Conservation (phyloP, 2,888 invertebrate genomes). For the Acleris holmiana region DNA sequence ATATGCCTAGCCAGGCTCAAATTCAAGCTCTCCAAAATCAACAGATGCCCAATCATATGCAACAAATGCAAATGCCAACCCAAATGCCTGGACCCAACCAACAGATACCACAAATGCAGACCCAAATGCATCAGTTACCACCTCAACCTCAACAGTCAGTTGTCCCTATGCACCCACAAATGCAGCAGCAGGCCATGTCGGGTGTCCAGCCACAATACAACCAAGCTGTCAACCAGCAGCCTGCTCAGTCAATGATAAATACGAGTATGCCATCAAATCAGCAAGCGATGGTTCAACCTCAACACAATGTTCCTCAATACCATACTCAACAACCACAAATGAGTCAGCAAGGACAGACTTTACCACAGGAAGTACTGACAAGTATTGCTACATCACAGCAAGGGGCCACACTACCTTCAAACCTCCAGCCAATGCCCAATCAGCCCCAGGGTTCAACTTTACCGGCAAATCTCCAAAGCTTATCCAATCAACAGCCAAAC, state of each 20-base stretch:
- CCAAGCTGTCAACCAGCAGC: slow-evolving; percentile 78
- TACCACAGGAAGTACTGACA: slow-evolving; percentile 79
- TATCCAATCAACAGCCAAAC: slow-evolving; percentile 74
- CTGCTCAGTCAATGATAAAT: slow-evolving; percentile 76
- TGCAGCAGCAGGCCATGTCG: slow-evolving; percentile 77
- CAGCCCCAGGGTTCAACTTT: slow-evolving; percentile 85
- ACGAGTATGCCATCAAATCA: slow-evolving; percentile 76
- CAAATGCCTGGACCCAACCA: slow-evolving; percentile 74
- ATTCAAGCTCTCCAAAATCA: slow-evolving; percentile 82
- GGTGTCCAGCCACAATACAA: slow-evolving; percentile 82
- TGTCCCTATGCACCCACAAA: slow-evolving; percentile 80
- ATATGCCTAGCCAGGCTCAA: slow-evolving; percentile 79
- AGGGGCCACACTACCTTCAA: slow-evolving; percentile 76
- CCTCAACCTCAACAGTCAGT: slow-evolving; percentile 80
- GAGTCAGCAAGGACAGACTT: slow-evolving; percentile 77
- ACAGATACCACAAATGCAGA: slow-evolving; percentile 81
- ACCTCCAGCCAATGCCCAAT: slow-evolving; percentile 75
- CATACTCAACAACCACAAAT: slow-evolving; percentile 79
- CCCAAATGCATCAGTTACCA: slow-evolving; percentile 79
- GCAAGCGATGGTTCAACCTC: slow-evolving; percentile 78
- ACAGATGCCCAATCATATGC: slow-evolving; percentile 83
- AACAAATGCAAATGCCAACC: slow-evolving; percentile 79
- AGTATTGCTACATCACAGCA: slow-evolving; percentile 80
- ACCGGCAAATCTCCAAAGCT: slow-evolving; percentile 83
- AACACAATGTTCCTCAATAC: slow-evolving; percentile 79